Evolutionary conservation across 2,888 invertebrate species (phyloP).

Genomic region (Himalopsyche kuldschensis): DNA sequence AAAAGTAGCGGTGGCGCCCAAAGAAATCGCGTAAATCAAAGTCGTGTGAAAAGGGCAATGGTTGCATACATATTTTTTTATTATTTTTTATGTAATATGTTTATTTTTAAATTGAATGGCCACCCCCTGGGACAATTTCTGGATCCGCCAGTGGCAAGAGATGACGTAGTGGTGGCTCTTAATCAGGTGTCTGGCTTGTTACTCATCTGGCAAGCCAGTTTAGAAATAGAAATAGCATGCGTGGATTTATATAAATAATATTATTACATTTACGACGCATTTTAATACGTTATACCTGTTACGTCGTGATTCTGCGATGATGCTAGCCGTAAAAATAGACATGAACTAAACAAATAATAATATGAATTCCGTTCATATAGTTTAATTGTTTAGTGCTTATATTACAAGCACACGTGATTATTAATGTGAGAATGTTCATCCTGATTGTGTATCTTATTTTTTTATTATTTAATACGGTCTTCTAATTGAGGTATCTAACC

Average conservation of each 20-base stretch:
- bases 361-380: not conserved
- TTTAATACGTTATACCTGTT: not conserved
- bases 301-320: not conserved
- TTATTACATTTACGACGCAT: not conserved
- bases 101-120: too few relatives aligned
- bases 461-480: too few relatives aligned
- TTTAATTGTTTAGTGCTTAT: not conserved
- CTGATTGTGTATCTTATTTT: too few relatives aligned
- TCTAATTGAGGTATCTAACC: too few relatives aligned
- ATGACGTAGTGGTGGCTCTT: not conserved
- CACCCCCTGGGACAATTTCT: too few relatives aligned
- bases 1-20: too few relatives aligned
- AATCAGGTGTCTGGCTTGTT: not conserved
- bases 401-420: not conserved
- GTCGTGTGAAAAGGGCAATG: too few relatives aligned
- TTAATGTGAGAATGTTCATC: not conserved
- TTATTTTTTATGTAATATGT: too few relatives aligned
- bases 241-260: not conserved
- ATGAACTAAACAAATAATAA: constrained; percentile 11
- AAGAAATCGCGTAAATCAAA: too few relatives aligned
- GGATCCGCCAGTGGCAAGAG: too few relatives aligned
- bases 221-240: not conserved
- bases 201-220: not conserved
- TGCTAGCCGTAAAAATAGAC: constrained; percentile 10
- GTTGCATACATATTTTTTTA: too few relatives aligned